Conservation (phyloP, 1,140 invertebrate species). For the Calephelis virginiensis region DNA sequence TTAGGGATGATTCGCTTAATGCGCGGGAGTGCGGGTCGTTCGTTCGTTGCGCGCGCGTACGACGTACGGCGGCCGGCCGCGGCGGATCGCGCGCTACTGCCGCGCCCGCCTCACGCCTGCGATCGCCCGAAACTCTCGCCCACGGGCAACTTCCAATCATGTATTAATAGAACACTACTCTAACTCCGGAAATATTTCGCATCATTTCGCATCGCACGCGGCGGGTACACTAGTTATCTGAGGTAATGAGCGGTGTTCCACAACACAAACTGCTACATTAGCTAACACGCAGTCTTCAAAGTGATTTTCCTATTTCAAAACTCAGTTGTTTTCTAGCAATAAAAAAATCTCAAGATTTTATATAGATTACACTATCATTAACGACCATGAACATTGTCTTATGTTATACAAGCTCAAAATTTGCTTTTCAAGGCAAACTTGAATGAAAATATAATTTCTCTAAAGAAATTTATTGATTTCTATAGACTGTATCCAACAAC, state of each 20-base stretch:
- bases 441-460: no score
- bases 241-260: constrained; percentile 45
- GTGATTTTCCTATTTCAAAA: neutral
- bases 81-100: constrained; percentile 72
- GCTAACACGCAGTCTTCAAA: neutral
- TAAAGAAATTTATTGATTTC: no score
- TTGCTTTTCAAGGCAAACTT: no score
- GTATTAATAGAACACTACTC: constrained; percentile 75
- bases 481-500: no score
- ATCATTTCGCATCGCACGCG: constrained; percentile 72
- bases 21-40: constrained; percentile 73
- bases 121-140: constrained; percentile 69
- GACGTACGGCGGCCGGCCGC: constrained; percentile 68
- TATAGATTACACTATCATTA: no score
- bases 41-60: constrained; percentile 73
- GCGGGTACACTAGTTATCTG: constrained; percentile 51
- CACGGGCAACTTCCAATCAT: constrained; percentile 64
- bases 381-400: no score
- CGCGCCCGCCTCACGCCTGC: constrained; percentile 54
- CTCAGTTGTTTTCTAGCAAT: neutral
- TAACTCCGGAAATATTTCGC: constrained; percentile 78
- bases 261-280: neutral
- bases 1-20: constrained; percentile 52
- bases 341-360: no score
- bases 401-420: no score